Evolutionary conservation across 1,140 invertebrate species (phyloP).

Genomic region (Macrocentrus cingulum): DNA sequence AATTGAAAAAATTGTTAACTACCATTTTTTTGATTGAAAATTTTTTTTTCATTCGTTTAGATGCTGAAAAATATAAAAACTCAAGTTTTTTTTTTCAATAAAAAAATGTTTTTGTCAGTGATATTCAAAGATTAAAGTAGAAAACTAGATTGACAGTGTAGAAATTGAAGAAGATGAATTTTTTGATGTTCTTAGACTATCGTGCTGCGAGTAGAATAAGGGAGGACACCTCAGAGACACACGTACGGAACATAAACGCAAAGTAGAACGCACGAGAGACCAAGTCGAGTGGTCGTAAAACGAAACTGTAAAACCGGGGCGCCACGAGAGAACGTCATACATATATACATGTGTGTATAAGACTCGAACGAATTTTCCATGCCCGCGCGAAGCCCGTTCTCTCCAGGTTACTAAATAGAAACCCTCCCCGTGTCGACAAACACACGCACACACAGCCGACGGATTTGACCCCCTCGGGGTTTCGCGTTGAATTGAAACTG

Average conservation of each 20-base stretch:
- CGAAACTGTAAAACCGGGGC: slow-evolving; percentile 3
- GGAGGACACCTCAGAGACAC: neutral
- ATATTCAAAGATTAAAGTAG: too few species aligned
- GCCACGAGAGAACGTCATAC: neutral
- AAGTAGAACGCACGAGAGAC: neutral
- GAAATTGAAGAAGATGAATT: neutral
- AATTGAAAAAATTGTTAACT: too few species aligned
- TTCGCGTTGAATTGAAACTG: neutral
- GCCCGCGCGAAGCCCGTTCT: neutral
- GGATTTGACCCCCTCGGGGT: neutral
- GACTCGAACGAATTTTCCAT: neutral
- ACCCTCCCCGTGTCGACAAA: too few species aligned
- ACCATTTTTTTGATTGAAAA: too few species aligned
- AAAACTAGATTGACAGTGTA: neutral
- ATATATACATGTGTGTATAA: neutral
- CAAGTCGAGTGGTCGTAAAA: neutral
- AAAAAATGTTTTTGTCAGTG: too few species aligned
- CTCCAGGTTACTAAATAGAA: neutral
- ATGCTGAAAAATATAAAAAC: too few species aligned
- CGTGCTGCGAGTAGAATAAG: neutral
- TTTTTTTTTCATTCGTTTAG: too few species aligned
- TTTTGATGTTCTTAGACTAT: neutral
- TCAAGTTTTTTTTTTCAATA: too few species aligned
- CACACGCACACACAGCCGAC: too few species aligned
- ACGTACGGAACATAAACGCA: neutral